These are phyloP conservation scores for Sylvilagus bachmani DNA, from an alignment of 2,113 vertebrate species.

Conservation along the genomic window DNA sequence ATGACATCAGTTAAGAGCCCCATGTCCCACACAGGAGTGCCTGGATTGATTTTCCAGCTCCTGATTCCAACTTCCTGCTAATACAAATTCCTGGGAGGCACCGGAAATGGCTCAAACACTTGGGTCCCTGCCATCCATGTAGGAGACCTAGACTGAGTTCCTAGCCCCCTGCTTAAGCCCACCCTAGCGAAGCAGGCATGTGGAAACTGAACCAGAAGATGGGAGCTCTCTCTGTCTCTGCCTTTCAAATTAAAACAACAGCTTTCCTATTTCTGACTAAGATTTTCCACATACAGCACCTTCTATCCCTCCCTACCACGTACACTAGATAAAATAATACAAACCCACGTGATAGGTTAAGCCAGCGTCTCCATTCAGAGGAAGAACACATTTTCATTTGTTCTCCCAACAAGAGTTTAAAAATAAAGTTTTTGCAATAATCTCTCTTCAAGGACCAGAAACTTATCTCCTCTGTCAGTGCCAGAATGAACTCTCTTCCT, in stretches of 20 bases:
- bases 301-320: background rate
- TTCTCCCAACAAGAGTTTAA: background rate
- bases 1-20: too few relatives aligned
- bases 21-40: too few relatives aligned
- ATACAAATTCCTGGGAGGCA: too few relatives aligned
- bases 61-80: too few relatives aligned
- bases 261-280: background rate
- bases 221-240: too few relatives aligned
- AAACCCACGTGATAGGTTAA: background rate
- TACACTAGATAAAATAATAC: background rate
- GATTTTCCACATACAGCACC: background rate
- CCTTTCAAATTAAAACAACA: background rate
- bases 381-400: background rate
- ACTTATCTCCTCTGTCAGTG: background rate
- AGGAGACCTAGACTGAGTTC: too few relatives aligned
- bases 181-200: too few relatives aligned
- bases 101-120: too few relatives aligned
- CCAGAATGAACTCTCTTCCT: conserved; percentile 38
- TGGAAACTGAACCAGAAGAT: too few relatives aligned
- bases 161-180: too few relatives aligned
- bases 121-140: too few relatives aligned
- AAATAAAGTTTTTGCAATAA: conserved; percentile 22
- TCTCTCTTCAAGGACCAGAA: background rate
- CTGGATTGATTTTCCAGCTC: too few relatives aligned
- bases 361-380: background rate